Conservation (phyloP, 23 tunicate species). For the Pegea sp. region DNA sequence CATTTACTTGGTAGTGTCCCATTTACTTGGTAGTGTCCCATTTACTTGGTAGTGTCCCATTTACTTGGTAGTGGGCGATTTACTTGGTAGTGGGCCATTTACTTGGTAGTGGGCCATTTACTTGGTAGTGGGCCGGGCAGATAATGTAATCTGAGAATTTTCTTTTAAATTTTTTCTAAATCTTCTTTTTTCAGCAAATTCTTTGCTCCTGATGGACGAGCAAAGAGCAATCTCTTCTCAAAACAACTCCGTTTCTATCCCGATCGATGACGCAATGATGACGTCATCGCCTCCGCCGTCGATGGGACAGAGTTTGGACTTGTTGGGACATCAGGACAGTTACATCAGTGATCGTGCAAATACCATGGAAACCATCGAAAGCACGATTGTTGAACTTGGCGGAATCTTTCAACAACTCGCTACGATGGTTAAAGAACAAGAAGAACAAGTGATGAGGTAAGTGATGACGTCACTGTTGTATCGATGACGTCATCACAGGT, state of each 20-base stretch:
- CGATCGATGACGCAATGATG: slow-evolving; percentile 28
- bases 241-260: slow-evolving; percentile 20
- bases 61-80: no score
- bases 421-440: slow-evolving; percentile 97
- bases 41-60: no score
- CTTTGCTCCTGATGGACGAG: slow-evolving; percentile 73
- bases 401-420: slow-evolving; percentile 70
- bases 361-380: slow-evolving; percentile 90
- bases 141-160: no score
- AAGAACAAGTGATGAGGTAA: slow-evolving; percentile 80
- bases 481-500: neutral
- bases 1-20: no score
- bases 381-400: slow-evolving; percentile 91
- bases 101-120: no score
- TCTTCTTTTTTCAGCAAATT: slow-evolving; percentile 18
- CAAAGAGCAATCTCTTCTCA: slow-evolving; percentile 14
- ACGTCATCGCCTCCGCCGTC: slow-evolving; percentile 3
- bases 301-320: slow-evolving; percentile 29
- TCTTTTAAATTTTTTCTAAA: no score
- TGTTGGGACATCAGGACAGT: slow-evolving; percentile 70
- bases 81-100: no score
- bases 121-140: no score
- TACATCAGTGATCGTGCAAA: slow-evolving; percentile 86
- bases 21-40: no score
- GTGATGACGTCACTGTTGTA: neutral